Percentiles rank a stretch among this genome's conserved stretches.
These are phyloP conservation scores for Mesocricetus auratus DNA, from an alignment of 2,113 vertebrate genomes.

Conservation along the genomic window DNA sequence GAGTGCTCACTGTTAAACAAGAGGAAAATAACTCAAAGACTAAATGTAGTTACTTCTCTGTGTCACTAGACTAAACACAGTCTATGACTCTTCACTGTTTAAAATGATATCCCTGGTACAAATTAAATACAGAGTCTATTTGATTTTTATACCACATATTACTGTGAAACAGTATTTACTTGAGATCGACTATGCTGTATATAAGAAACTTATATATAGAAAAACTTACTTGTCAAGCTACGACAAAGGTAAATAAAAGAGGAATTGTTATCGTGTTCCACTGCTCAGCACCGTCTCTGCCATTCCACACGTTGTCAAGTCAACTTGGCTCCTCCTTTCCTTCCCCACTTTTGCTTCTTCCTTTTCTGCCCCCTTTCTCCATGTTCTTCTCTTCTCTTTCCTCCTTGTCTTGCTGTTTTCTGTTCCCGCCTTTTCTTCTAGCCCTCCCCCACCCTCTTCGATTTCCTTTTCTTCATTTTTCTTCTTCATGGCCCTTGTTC, in stretches of 20 bases:
- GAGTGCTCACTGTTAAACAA: slow-evolving; percentile 11
- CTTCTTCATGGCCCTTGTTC: not conserved
- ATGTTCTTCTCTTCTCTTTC: not conserved
- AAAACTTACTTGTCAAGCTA: not conserved
- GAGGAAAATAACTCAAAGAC: not conserved
- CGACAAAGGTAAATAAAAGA: not conserved
- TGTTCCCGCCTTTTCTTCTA: not conserved
- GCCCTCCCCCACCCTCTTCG: not conserved
- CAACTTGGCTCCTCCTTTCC: not conserved
- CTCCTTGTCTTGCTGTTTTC: accelerated
- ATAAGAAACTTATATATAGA: not conserved
- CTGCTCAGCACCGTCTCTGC: not conserved
- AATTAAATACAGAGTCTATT: not conserved
- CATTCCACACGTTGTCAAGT: not conserved
- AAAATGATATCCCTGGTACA: not conserved
- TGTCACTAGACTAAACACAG: slow-evolving; percentile 15
- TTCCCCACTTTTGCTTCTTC: accelerated
- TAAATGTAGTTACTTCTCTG: not conserved
- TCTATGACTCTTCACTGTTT: not conserved
- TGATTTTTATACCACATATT: not conserved
- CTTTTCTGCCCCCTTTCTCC: not conserved
- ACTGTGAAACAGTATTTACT: slow-evolving; percentile 12
- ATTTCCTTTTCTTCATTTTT: accelerated
- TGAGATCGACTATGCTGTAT: not conserved
- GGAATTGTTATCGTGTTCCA: not conserved